These are phyloP conservation scores for Pecten maximus DNA, from an alignment of 2,888 invertebrate genomes.

Conservation along the genomic window DNA sequence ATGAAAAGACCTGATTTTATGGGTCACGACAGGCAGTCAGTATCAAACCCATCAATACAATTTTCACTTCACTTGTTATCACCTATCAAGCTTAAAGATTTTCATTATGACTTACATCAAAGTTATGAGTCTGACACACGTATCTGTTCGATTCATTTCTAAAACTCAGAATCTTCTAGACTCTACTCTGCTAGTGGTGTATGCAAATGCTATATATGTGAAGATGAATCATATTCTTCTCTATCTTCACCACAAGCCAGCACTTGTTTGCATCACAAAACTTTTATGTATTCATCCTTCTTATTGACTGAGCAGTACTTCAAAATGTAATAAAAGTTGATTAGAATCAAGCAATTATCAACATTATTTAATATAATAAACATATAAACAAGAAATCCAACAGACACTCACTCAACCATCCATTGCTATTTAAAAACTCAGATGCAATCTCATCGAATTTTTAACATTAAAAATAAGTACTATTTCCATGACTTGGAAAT, in stretches of 20 bases:
- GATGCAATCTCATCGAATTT: background rate
- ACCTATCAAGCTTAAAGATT: background rate
- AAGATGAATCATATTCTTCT: background rate
- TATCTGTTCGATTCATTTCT: background rate
- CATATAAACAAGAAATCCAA: background rate
- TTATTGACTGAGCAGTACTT: background rate
- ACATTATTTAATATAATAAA: background rate
- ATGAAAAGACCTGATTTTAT: background rate
- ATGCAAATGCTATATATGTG: background rate
- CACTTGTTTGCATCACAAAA: slow-evolving; percentile 21
- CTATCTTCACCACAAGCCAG: background rate
- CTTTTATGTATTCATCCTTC: background rate
- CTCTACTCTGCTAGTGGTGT: background rate
- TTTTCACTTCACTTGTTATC: background rate
- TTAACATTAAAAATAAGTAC: background rate
- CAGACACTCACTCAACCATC: background rate
- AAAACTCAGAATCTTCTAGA: background rate
- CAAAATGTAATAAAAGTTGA: background rate
- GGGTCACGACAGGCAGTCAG: background rate
- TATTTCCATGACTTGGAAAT: background rate
- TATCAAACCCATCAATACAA: background rate
- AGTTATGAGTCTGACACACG: background rate
- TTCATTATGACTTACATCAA: background rate
- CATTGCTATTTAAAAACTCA: background rate
- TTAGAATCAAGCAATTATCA: slow-evolving; percentile 11